Evolutionary conservation across 2,888 invertebrate species (phyloP), one percentile per base, ranked within the genome.

Genomic region (Dysmachus trigonus): DNA sequence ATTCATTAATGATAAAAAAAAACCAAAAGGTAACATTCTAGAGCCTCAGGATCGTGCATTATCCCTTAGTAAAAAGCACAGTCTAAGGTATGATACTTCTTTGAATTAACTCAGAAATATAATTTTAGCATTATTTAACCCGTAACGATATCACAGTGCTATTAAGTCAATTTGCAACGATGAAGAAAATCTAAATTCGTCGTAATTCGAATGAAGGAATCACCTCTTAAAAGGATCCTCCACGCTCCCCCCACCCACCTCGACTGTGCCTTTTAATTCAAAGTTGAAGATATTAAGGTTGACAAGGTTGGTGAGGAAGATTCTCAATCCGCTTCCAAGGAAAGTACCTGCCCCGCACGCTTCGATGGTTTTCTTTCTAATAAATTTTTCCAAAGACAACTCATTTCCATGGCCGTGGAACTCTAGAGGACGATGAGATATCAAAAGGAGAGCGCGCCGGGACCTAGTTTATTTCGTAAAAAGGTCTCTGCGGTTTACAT

Each of bases 301-400:
- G 62, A 27, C 62, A 62, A 53, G 27, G 62, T 8, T 15, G 27
- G 62, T 7, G 62, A 62, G 22, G 62, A 62, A 76, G 76, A 38
- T 76, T 76, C 22, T 76, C 76, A 76, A 38, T 76, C 38, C 76
- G 38, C 38, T 76, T 76, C 22, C 76, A 35, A 38, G 18, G 38
- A 38, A 76, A 76, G 76, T 76, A 76, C 76, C 76, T 76, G 76
- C 38, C 4, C 38, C 10, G 22, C 38, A 76, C 76, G 76, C 76
- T 76, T 38, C 76, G 76, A 38, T 76, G 76, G 22, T 18, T 76
- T 76, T 76, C 76, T 76, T 76, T 76, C 38, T 76, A 76, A 76
- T 76, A 76, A 76, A 76, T 38, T 76, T 76, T 76, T 76, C 38
- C 76, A 76, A 76, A 76, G 76, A 76, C 76, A 76, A 76, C 76